Evolutionary conservation across 2,797 vertebrate species (phyloP).

Genomic region (Distichodus sexfasciatus): DNA sequence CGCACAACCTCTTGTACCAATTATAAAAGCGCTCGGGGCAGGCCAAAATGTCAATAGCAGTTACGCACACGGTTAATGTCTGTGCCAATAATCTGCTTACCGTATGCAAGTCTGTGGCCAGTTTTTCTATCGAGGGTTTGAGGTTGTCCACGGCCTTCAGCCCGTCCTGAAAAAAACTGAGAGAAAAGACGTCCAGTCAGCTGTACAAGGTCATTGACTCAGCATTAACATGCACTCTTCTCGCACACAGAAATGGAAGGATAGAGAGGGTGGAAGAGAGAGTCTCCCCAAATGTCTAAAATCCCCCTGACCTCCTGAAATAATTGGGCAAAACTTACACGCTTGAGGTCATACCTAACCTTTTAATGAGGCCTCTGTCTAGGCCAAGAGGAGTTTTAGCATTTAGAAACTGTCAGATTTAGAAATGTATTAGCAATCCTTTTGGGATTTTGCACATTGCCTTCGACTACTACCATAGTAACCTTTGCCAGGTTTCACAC

Average conservation of each 20-base stretch:
- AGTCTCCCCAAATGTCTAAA: background rate
- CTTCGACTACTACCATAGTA: too few relatives aligned
- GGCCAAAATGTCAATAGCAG: background rate
- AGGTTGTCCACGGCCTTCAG: constrained; percentile 97
- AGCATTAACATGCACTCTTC: background rate
- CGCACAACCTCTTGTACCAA: too few relatives aligned
- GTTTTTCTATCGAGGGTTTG: constrained; percentile 94
- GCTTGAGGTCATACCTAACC: background rate
- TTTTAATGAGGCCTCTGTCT: constrained; percentile 2
- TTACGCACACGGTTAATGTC: background rate
- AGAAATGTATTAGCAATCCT: too few relatives aligned
- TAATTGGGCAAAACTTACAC: constrained; percentile 24
- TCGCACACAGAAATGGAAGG: background rate
- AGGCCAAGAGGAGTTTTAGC: too few relatives aligned
- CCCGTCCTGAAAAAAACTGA: constrained; percentile 97
- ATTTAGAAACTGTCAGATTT: constrained; percentile 14
- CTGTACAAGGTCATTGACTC: constrained; percentile 11
- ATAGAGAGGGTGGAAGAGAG: too few relatives aligned
- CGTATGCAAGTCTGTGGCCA: constrained; percentile 93
- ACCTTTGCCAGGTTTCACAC: too few relatives aligned
- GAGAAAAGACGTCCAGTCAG: constrained; percentile 10
- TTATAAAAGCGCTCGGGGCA: too few relatives aligned
- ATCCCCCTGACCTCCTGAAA: constrained; percentile 14
- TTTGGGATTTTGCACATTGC: too few relatives aligned
- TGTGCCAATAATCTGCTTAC: constrained; percentile 64